phyloP scores from a whole-genome alignment of 2,797 vertebrate species.

The Enteromius thamalakanensis region DNA sequence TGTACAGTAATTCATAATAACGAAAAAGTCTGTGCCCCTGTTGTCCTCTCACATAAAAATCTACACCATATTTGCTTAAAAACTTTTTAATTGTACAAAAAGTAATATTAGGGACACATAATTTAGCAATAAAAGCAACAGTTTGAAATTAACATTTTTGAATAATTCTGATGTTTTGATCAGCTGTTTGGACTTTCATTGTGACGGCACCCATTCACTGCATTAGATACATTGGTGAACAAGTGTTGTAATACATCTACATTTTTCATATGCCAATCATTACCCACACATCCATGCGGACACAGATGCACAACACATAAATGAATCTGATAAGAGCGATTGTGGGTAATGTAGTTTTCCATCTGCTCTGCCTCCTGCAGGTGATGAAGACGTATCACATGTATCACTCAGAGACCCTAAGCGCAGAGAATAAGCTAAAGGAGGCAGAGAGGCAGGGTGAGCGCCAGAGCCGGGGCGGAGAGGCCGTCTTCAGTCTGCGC shows the following conservation, averaged over 20 bases:
- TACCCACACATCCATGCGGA: background rate
- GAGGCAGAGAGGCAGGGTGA: constrained; percentile 97
- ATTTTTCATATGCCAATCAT: background rate
- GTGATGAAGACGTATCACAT: constrained; percentile 99
- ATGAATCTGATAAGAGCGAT: background rate
- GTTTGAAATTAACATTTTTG: background rate
- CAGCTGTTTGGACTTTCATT: background rate
- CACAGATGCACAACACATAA: constrained; percentile 6
- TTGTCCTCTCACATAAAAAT: no score
- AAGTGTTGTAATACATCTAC: background rate
- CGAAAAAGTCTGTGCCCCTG: no score
- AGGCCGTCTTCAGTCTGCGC: constrained; percentile 91
- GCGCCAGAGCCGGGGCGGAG: constrained; percentile 84
- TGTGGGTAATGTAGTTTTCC: constrained; percentile 1
- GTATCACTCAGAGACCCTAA: constrained; percentile 96
- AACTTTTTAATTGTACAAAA: background rate
- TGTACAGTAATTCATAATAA: background rate
- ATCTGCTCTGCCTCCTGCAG: constrained; percentile 68
- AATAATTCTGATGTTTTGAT: background rate
- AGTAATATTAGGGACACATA: background rate
- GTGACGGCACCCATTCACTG: background rate
- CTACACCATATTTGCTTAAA: no score
- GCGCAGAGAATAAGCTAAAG: constrained; percentile 92
- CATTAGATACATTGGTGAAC: background rate
- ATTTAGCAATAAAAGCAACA: background rate